Conservation (phyloP, 2,113 vertebrate genomes). For the Laterallus jamaicensis region DNA sequence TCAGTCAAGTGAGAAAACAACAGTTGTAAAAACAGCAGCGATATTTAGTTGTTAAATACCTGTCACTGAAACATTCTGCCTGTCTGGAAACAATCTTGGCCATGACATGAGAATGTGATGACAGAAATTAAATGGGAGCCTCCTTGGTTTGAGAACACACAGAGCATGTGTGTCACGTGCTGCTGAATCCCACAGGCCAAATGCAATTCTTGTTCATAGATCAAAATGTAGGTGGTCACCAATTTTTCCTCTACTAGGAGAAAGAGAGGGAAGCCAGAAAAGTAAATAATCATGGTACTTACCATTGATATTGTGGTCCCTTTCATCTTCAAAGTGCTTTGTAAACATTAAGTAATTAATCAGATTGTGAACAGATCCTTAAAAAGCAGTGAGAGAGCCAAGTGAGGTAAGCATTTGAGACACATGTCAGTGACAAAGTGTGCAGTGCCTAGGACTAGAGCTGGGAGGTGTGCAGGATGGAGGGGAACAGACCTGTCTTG, state of each 20-base stretch:
- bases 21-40: background rate
- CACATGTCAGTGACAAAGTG: background rate
- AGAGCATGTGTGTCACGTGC: accelerated
- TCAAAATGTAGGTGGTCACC: background rate
- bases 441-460: background rate
- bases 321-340: background rate
- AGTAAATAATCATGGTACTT: background rate
- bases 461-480: background rate
- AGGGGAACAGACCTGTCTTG: background rate
- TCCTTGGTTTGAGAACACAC: background rate
- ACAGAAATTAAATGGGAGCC: background rate
- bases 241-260: background rate
- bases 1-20: background rate
- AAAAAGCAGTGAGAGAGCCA: background rate
- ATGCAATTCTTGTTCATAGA: background rate
- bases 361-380: background rate
- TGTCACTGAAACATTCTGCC: background rate
- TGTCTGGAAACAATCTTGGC: background rate
- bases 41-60: background rate
- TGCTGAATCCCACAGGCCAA: background rate
- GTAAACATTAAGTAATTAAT: conserved; percentile 7
- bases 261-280: background rate
- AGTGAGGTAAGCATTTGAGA: background rate
- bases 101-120: background rate
- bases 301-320: background rate